Base-by-base conservation (phyloP, 2,888 invertebrate species). In the Standfussiana lucernea region DNA sequence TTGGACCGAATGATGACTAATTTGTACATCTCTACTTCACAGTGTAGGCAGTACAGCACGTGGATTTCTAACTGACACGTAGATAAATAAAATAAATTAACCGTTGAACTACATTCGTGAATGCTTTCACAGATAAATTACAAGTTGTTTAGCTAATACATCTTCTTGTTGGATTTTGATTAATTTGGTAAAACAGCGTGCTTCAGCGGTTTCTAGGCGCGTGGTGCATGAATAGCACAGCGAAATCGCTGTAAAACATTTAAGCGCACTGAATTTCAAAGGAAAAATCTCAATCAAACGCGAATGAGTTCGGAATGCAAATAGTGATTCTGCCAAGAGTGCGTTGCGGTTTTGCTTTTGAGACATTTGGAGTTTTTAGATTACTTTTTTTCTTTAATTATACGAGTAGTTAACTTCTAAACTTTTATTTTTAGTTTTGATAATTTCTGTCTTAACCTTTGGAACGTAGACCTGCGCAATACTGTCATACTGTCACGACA, bases 41-140 rank as follows among this genome's bases (percentile, higher is more conserved):
- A 72, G 70, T 37, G 40, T 35, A 21, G 10, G 50, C 11, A 71
- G 45, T 15, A 24, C 24, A 37, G 32, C 74, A 81, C 74, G 71
- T 85, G 67, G 35, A 61, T 35, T 37, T 69, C 59, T 32, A 24
- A 79, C 75, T 64, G 77, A 73, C 83, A 40, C 15, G 47, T 35
- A 18, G 80, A 35, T 79, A 79, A 80, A 80, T 79, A 79, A 72
- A 75, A 79, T 82, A 84, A 86, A 88, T 77, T 69, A 64, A n/a
- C 24, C 53, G 73, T 40, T 83, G 77, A 32, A 77, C 77, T 77
- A 82, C 80, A 84, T 86, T 84, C 86, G 87, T 83, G 86, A 75
- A 79, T 67, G 35, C 75, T 75, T 87, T 81, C 77, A 71, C 75
- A 61, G 61, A 87, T 84, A 82, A 80, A 88, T 80, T 68, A 77